Evolutionary conservation across 2,888 invertebrate genomes (phyloP).

Genomic region (Mimas tiliae): DNA sequence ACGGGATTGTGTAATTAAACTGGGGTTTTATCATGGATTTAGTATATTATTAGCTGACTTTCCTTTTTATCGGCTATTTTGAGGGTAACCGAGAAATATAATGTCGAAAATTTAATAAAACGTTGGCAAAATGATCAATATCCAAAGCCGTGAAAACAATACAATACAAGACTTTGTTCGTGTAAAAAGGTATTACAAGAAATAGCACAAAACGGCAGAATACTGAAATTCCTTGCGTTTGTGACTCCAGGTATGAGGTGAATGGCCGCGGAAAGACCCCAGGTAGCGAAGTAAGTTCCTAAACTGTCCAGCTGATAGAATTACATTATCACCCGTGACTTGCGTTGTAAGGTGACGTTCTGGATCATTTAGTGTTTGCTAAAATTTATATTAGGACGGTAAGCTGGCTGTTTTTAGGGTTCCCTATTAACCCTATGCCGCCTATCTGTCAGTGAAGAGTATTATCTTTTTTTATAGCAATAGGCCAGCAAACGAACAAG

Average conservation of each 20-base stretch:
- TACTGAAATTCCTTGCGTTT: conserved; percentile 16
- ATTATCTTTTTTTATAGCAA: no score
- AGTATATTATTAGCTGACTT: no score
- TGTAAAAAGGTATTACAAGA: conserved; percentile 1
- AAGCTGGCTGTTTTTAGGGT: not conserved
- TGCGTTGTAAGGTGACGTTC: not conserved
- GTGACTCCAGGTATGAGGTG: not conserved
- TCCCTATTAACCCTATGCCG: no score
- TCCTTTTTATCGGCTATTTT: no score
- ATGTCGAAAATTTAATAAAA: not conserved
- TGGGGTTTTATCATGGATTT: no score
- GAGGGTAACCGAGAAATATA: no score
- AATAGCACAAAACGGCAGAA: not conserved
- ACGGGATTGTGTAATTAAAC: no score
- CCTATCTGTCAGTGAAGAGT: no score
- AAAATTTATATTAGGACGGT: not conserved
- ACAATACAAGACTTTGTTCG: not conserved
- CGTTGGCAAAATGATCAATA: not conserved
- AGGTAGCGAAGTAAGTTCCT: not conserved
- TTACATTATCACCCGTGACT: not conserved
- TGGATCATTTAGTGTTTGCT: not conserved
- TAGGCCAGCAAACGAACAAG: no score
- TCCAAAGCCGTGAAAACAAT: not conserved
- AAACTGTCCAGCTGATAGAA: not conserved
- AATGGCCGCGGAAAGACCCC: not conserved